phyloP scores from a whole-genome alignment of 2,797 vertebrate genomes.

The Leptodactylus fallax region DNA sequence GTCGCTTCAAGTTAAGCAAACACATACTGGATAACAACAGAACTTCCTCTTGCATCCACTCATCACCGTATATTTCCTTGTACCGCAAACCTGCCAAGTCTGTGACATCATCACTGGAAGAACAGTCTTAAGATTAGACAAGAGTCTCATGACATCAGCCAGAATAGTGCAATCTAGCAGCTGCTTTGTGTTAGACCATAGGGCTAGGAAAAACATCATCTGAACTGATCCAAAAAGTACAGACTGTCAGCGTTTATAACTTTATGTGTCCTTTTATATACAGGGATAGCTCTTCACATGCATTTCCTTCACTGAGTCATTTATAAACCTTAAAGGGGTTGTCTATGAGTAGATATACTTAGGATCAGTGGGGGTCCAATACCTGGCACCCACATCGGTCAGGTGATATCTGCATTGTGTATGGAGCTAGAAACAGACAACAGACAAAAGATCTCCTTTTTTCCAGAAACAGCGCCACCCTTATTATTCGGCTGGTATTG shows the following conservation, averaged over 20 bases:
- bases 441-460: too few relatives aligned
- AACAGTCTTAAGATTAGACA: constrained; percentile 76
- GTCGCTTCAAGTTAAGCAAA: constrained; percentile 24
- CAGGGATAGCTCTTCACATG: background rate
- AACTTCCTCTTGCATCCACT: constrained; percentile 61
- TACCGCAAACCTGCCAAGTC: constrained; percentile 70
- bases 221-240: background rate
- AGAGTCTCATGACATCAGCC: constrained; percentile 79
- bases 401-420: too few relatives aligned
- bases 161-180: constrained; percentile 76
- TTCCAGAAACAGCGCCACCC: too few relatives aligned
- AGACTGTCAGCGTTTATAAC: background rate
- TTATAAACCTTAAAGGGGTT: background rate
- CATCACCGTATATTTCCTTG: constrained; percentile 62
- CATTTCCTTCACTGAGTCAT: background rate
- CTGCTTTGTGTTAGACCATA: constrained; percentile 78
- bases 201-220: background rate
- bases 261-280: background rate
- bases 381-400: too few relatives aligned
- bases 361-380: too few relatives aligned
- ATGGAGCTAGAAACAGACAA: too few relatives aligned
- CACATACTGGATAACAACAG: constrained; percentile 41
- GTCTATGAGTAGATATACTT: too few relatives aligned
- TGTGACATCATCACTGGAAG: constrained; percentile 81
- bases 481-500: too few relatives aligned